These are phyloP conservation scores for Hydrocynus forskahlii DNA, from an alignment of 2,797 vertebrate species.

Conservation along the genomic window DNA sequence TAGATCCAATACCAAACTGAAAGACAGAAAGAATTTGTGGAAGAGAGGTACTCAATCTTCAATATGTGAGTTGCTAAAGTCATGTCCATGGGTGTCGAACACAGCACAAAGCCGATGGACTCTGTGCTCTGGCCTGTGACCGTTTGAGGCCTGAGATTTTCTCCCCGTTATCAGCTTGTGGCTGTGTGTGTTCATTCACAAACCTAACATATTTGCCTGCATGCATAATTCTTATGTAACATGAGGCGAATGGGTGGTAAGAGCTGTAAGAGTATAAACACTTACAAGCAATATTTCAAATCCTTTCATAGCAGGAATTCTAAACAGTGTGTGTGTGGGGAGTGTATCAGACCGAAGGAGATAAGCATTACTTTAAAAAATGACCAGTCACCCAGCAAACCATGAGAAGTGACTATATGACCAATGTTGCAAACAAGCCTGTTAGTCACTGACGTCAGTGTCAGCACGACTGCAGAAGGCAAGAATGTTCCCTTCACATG, in stretches of 20 bases:
- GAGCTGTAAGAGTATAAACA: slow-evolving; percentile 12
- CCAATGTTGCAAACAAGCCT: slow-evolving; percentile 44
- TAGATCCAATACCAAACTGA: no score
- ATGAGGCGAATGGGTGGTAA: neutral
- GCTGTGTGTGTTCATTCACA: neutral
- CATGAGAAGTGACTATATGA: slow-evolving; percentile 28
- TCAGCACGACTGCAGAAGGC: slow-evolving; percentile 43
- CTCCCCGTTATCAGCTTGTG: neutral
- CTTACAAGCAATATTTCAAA: slow-evolving; percentile 10
- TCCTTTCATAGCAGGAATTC: slow-evolving; percentile 7
- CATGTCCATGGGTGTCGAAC: neutral
- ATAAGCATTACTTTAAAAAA: slow-evolving; percentile 3
- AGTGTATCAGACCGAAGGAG: neutral
- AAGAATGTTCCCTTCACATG: slow-evolving; percentile 44
- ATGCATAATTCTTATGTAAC: slow-evolving; percentile 17
- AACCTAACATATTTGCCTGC: slow-evolving; percentile 22
- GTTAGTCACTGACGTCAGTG: slow-evolving; percentile 48
- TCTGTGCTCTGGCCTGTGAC: neutral
- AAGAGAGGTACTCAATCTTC: neutral
- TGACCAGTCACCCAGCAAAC: slow-evolving; percentile 31
- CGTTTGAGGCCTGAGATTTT: neutral
- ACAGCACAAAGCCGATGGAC: neutral
- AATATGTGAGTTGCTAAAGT: neutral
- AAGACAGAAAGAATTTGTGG: no score
- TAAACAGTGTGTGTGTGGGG: neutral